Evolutionary conservation across 2,797 vertebrate genomes (phyloP).

Genomic region (Poeciliopsis infans): DNA sequence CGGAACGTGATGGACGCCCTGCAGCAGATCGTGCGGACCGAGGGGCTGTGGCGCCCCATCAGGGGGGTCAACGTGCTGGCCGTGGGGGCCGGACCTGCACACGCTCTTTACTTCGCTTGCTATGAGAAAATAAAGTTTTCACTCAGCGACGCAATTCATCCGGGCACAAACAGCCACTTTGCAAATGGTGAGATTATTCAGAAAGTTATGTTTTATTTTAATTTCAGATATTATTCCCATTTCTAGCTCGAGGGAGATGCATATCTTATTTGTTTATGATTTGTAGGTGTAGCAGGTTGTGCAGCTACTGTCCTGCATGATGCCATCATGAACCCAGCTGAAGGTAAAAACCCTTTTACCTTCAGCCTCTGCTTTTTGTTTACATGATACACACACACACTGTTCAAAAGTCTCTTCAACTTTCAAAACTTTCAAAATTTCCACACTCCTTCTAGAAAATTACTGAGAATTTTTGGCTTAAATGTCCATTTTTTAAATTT

Average conservation of each 20-base stretch:
- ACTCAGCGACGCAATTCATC: slow-evolving; percentile 89
- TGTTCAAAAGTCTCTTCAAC: no score
- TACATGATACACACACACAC: background rate
- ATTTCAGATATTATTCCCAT: background rate
- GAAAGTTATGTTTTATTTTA: background rate
- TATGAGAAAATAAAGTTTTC: slow-evolving; percentile 98
- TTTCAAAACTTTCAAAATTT: no score
- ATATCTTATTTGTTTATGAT: background rate
- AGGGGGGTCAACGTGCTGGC: slow-evolving; percentile 93
- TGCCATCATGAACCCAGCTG: slow-evolving; percentile 95
- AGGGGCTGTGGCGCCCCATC: slow-evolving; percentile 94
- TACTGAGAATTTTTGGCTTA: no score
- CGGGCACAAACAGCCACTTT: slow-evolving; percentile 96
- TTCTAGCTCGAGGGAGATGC: background rate
- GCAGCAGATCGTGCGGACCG: slow-evolving; percentile 90
- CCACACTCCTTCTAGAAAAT: no score
- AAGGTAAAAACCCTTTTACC: slow-evolving; percentile 83
- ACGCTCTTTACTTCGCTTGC: slow-evolving; percentile 96
- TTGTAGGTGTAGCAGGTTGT: slow-evolving; percentile 91
- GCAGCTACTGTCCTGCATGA: slow-evolving; percentile 96
- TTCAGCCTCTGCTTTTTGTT: background rate
- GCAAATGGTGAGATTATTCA: slow-evolving; percentile 81
- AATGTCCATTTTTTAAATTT: no score
- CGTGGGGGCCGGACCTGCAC: slow-evolving; percentile 92
- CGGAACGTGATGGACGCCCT: slow-evolving; percentile 93